Evolutionary conservation across 1,140 invertebrate species (phyloP), one percentile per base, ranked within the genome.

Genomic region (Zaprionus nigranus): DNA sequence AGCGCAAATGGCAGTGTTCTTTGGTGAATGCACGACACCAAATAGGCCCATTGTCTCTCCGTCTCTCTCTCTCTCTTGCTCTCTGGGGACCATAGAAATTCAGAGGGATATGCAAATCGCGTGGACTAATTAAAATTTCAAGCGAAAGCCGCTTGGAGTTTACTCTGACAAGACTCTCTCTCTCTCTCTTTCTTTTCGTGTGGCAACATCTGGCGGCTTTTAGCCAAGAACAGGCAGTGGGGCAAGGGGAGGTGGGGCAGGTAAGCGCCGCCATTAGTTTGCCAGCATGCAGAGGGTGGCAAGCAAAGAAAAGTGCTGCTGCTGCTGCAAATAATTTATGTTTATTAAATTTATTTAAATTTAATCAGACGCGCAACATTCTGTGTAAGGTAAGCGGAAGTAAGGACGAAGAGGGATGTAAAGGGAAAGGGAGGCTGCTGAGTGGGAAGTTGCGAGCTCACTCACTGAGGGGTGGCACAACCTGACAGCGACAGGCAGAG

Each of bases 331-430:
- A 90, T 87, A 91, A 91, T 91, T 91, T 91, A 91, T 91, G 87
- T 91, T 91, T 91, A 91, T 91, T 91, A 91, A 91, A 91, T 91
- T 91, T 91, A 91, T 91, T 91, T 91, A 91, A 91, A 91, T 91
- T 91, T 91, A 91, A 91, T 91, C 87, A 91, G 87, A 72, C 80
- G 69, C 88, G 64, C 80, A 62, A 54, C 63, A 78, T 75, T 75
- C 46, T 30, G 17, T 69, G 40, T 17, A 12, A 46, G 38, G 46
- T 46, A 40, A 17, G 34, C 7, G 22, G 5, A 12, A 34, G 30
- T 11, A 34, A 34, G 30, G 9, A 11, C 9, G 9, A 34, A 3
- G 7, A 7, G 28, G 28, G 28, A 30, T 7, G 6, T 30, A 2
- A 30, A 30, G 28, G 1, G 6, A 30, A 30, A 30, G 61, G 43